Evolutionary conservation across 1,140 invertebrate species (phyloP), one percentile per base, ranked within the genome.

Genomic region (Bombyx mandarina): DNA sequence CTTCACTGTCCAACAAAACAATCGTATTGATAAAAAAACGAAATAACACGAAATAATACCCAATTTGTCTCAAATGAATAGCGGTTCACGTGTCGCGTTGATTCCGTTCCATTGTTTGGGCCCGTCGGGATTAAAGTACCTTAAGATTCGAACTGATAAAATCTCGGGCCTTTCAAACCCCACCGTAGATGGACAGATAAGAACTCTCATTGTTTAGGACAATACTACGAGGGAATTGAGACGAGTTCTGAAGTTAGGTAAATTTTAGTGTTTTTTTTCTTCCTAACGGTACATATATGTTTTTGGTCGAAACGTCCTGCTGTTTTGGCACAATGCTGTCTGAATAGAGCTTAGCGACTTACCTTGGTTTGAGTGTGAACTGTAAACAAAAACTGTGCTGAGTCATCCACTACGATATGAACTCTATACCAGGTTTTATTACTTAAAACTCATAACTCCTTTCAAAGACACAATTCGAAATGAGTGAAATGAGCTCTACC

Each of bases 21-120:
- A 60, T 56, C n/a, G 43, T 43, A 10, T 12, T 54, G n/a, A 12
- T 54, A 54, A 42, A 22, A 22, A 52, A 35, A 43, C 8, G 44
- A 48, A n/a, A 45, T 26, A 8, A 18, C 26, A 49, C 57, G 56
- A 67, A 61, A 72, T 66, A 70, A 75, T 70, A 63, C 71, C 70
- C 71, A 82, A 79, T 79, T 82, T 77, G 71, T 71, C 65, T 58
- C 55, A 55, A 43, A 56, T 69, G 73, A 71, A 73, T 75, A 70
- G 66, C 53, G 43, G 63, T 67, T 69, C 78, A 83, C 73, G 75
- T 80, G 80, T 77, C 69, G 57, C 61, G 61, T 56, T 66, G 58
- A 72, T 66, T 71, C 49, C 52, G 49, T 26, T 12, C 71, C 51
- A 73, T 80, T 82, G 75, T 80, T 65, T 66, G 61, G 60, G 43